phyloP scores from a whole-genome alignment of 2,888 invertebrate genomes.

The Cetonia aurata region DNA sequence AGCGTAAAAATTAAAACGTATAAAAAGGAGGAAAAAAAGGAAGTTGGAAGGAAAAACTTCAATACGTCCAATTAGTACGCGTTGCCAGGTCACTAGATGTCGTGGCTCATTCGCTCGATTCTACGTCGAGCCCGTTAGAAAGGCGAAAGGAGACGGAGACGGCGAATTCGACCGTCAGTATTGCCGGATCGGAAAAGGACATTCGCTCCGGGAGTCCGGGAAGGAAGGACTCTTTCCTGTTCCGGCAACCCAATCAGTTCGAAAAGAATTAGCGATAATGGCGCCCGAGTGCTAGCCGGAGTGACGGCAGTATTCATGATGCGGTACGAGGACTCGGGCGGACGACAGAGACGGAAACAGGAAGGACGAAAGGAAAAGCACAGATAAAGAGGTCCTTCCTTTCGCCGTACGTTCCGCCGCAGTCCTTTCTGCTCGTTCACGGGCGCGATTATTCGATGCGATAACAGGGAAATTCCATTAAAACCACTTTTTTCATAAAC shows the following conservation, averaged over 20 bases:
- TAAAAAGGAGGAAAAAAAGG: neutral
- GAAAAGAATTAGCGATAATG: conserved; percentile 47
- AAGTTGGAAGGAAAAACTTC: neutral
- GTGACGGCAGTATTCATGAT: conserved; percentile 20
- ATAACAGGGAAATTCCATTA: conserved; percentile 45
- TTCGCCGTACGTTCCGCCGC: neutral
- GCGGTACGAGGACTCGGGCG: conserved; percentile 36
- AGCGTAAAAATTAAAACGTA: neutral
- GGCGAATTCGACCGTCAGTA: neutral
- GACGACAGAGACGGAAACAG: conserved; percentile 61
- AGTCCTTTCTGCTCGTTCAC: neutral
- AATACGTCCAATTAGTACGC: neutral
- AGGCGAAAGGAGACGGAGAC: conserved; percentile 53
- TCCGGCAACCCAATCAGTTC: conserved; percentile 63
- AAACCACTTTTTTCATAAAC: conserved; percentile 32
- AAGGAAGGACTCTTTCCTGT: conserved; percentile 67
- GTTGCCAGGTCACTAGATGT: neutral
- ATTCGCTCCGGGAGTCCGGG: conserved; percentile 67
- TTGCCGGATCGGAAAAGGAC: conserved; percentile 63
- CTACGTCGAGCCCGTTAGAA: neutral
- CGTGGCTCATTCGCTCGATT: neutral
- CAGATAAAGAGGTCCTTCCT: conserved; percentile 54
- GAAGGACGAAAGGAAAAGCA: conserved; percentile 58
- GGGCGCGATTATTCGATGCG: conserved; percentile 13
- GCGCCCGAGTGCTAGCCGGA: conserved; percentile 23